phyloP scores from a whole-genome alignment of 1,140 invertebrate species.

The Oryzaephilus surinamensis region DNA sequence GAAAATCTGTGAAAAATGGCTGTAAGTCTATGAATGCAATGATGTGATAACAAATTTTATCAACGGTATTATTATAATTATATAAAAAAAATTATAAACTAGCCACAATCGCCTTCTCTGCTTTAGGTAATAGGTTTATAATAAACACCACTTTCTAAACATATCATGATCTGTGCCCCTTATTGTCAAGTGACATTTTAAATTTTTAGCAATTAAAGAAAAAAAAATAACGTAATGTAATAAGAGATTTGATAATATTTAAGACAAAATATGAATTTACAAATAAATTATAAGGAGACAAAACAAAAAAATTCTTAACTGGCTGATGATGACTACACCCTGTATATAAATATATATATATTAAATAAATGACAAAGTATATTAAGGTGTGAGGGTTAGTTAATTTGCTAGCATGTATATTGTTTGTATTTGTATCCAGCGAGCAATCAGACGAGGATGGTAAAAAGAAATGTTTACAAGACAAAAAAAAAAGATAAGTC shows the following conservation, averaged over 20 bases:
- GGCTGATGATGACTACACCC: conserved; percentile 15
- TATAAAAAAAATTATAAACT: too few species aligned
- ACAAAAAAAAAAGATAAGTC: too few species aligned
- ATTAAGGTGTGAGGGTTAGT: too few species aligned
- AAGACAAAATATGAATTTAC: conserved; percentile 34
- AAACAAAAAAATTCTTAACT: conserved; percentile 19
- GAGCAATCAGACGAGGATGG: conserved; percentile 21
- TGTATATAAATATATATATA: too few species aligned
- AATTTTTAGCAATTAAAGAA: conserved; percentile 37
- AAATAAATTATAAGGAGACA: conserved; percentile 23
- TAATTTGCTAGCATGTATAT: too few species aligned
- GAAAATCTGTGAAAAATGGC: conserved; percentile 38
- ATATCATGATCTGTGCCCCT: conserved; percentile 42
- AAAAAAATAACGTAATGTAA: conserved; percentile 26
- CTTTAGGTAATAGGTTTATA: conserved; percentile 37
- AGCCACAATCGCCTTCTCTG: conserved; percentile 40
- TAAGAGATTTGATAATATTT: conserved; percentile 39
- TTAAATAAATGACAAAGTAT: conserved; percentile 6
- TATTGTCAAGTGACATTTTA: conserved; percentile 40
- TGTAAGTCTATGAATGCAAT: too few species aligned
- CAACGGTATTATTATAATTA: conserved; percentile 36
- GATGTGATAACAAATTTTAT: conserved; percentile 20
- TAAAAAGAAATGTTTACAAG: neutral
- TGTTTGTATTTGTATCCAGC: conserved; percentile 20
- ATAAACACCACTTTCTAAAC: conserved; percentile 40